These are phyloP conservation scores for Flabesymbios commensalis DNA, from an alignment of 2,888 invertebrate species.

Conservation along the genomic window DNA sequence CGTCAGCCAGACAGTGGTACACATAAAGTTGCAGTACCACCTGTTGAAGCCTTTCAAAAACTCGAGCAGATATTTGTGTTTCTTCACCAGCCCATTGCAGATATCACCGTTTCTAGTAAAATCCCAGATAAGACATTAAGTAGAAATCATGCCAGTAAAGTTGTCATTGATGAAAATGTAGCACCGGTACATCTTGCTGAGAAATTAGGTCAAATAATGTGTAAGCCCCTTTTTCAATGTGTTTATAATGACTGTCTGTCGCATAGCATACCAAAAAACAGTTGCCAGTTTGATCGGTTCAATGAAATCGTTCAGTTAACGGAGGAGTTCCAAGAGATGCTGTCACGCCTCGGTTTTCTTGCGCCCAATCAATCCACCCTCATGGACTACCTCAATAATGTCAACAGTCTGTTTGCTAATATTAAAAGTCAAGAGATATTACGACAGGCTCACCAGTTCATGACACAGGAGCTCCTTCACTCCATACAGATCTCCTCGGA, in stretches of 20 bases:
- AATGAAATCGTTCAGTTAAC: slow-evolving; percentile 19
- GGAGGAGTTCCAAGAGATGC: slow-evolving; percentile 29
- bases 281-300: slow-evolving; percentile 25
- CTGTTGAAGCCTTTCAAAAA: slow-evolving; percentile 30
- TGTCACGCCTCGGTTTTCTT: slow-evolving; percentile 22
- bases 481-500: slow-evolving; percentile 21
- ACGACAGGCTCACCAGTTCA: slow-evolving; percentile 24
- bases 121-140: background rate
- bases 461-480: slow-evolving; percentile 25
- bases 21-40: slow-evolving; percentile 13
- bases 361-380: slow-evolving; percentile 14
- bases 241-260: slow-evolving; percentile 31
- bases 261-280: slow-evolving; percentile 21
- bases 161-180: too few relatives aligned
- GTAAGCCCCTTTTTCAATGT: slow-evolving; percentile 26
- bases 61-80: slow-evolving; percentile 27
- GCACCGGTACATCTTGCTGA: background rate
- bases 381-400: slow-evolving; percentile 35
- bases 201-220: slow-evolving; percentile 22
- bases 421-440: slow-evolving; percentile 32
- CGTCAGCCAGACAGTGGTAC: background rate
- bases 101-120: background rate
- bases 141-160: background rate
- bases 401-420: slow-evolving; percentile 33
- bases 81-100: slow-evolving; percentile 23